A percentile compares a stretch with the other conserved stretches of the same genome.
Evolutionary conservation across 2,888 invertebrate genomes (phyloP).

Genomic region (Cephus spinipes): DNA sequence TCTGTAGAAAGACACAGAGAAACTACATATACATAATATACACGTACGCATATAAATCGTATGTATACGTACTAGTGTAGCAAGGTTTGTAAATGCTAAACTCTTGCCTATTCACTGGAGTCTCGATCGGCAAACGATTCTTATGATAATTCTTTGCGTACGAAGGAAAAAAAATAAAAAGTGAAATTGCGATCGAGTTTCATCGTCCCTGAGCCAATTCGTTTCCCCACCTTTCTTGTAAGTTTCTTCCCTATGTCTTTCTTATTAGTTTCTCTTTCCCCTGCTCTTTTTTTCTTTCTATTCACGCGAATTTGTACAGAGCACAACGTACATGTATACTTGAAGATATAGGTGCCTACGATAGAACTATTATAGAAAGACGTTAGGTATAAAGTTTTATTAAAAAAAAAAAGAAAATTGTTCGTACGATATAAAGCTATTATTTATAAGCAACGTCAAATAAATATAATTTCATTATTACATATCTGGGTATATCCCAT

Average conservation of each 20-base stretch:
- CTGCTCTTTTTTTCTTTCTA: constrained; percentile 27
- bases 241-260: not conserved
- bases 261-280: constrained; percentile 11
- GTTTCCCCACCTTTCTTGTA: not conserved
- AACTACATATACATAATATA: not conserved
- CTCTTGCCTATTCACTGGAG: constrained; percentile 37
- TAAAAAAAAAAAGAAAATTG: constrained; percentile 40
- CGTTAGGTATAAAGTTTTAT: not conserved
- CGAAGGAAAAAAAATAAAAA: not conserved
- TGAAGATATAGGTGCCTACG: constrained; percentile 3
- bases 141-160: not conserved
- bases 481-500: not conserved
- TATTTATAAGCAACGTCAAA: constrained; percentile 59
- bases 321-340: constrained; percentile 28
- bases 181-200: not conserved
- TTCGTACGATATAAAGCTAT: constrained; percentile 47
- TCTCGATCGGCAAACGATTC: not conserved
- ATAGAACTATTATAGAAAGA: not conserved
- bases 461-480: constrained; percentile 53
- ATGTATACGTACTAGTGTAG: constrained; percentile 35
- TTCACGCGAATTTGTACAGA: constrained; percentile 48
- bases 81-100: constrained; percentile 47
- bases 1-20: not conserved
- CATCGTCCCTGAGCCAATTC: not conserved
- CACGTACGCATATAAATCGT: constrained; percentile 1